These are phyloP conservation scores for Cenopis cana DNA, from an alignment of 2,888 invertebrate genomes.

Conservation along the genomic window DNA sequence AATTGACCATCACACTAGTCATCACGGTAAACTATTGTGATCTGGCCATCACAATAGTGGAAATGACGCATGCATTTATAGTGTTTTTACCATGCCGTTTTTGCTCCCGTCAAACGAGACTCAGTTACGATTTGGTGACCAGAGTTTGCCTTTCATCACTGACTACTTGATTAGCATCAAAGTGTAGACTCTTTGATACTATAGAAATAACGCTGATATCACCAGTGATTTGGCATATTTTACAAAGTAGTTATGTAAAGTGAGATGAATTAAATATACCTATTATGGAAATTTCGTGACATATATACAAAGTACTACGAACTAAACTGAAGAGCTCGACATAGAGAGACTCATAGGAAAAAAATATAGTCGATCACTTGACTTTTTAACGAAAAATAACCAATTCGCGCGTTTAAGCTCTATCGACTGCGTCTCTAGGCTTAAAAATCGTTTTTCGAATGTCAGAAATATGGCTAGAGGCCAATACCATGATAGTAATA, in stretches of 20 bases:
- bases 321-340: background rate
- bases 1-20: no score
- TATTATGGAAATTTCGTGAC: background rate
- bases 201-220: background rate
- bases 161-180: no score
- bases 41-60: background rate
- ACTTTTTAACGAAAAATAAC: background rate
- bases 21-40: no score
- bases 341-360: background rate
- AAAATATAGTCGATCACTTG: background rate
- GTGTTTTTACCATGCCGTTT: background rate
- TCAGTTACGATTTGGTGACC: background rate
- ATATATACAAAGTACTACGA: background rate
- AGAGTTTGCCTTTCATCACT: background rate
- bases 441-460: no score
- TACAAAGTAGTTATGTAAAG: background rate
- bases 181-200: background rate
- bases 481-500: no score
- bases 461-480: no score
- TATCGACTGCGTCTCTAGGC: no score
- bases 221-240: background rate
- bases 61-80: background rate
- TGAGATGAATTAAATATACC: background rate
- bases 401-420: no score
- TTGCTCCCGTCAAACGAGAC: background rate